Base-by-base conservation (phyloP, 37 sponge, comb jelly and placozoan species). In the Bolinopsis microptera region DNA sequence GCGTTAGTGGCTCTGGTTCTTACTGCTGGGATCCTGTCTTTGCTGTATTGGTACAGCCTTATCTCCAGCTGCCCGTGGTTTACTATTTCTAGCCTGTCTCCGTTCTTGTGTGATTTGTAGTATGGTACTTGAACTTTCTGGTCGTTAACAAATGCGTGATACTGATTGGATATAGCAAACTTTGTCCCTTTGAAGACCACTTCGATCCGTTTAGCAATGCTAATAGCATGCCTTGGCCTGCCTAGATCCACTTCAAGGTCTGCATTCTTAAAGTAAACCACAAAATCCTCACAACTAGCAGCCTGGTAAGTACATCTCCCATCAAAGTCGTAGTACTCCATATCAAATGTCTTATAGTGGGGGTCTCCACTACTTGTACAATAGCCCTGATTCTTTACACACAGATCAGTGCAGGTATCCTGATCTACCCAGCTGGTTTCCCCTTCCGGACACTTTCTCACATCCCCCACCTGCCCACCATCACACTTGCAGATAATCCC, bases 41-140 rank as follows among this genome's bases (percentile, higher is more conserved):
- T 86, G 35, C 80, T 77, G 1, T 34, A 36, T 48, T 86, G 90
- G 5, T 23, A 3, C 5, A 86, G 90, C 0, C 34, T 5, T 23
- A 86, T 86, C 90, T 86, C 48, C 0, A 86, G 90, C 61, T 86
- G 90, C n/a, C 90, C 90, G 90, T 41, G 5, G 61, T 86, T 86
- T 0, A 34, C 30, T 24, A 86, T 40, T 3, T 22, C 36, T 2
- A 86, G 48, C 16, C 16, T 9, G 61, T 86, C 90, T 30, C 90
- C 90, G 61, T 86, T 86, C 38, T 40, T 86, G 90, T 39, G 39
- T 8, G 41, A 16, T 23, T 86, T 86, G 2, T 39, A 40, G 26
- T 86, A 86, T 23, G 90, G 90, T 3, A 86, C 36, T 25, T 86
- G 90, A 3, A 86, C 90, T 24, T 0, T 27, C 0, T 86, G 9